Conservation (phyloP, 2,888 invertebrate genomes). For the Choreutis nemorana region DNA sequence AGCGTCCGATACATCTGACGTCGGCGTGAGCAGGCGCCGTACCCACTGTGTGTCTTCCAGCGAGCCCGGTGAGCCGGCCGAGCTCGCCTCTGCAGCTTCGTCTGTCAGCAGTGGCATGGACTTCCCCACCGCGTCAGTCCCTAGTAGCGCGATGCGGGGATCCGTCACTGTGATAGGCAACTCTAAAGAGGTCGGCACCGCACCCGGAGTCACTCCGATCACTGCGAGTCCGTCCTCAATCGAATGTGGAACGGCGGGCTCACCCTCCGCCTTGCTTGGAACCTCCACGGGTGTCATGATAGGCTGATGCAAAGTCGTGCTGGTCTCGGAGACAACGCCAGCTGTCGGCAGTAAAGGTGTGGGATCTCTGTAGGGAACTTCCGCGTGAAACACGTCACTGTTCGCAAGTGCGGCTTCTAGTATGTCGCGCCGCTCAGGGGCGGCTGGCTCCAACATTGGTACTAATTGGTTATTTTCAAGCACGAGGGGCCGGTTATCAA, state of each 20-base stretch:
- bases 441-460: conserved; percentile 43
- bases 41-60: conserved; percentile 31
- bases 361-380: conserved; percentile 57
- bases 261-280: conserved; percentile 59
- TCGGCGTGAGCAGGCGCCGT: conserved; percentile 36
- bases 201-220: conserved; percentile 63
- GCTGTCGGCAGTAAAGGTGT: conserved; percentile 63
- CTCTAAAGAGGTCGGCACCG: conserved; percentile 74
- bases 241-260: conserved; percentile 32
- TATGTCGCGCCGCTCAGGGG: conserved; percentile 71
- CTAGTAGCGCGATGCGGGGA: conserved; percentile 72
- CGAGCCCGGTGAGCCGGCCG: conserved; percentile 32
- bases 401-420: conserved; percentile 79
- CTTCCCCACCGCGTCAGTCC: conserved; percentile 43
- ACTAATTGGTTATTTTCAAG: conserved; percentile 53
- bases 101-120: conserved; percentile 57
- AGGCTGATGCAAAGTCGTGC: conserved; percentile 76
- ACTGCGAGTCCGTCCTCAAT: conserved; percentile 67
- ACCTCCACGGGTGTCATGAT: conserved; percentile 85
- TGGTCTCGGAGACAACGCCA: conserved; percentile 77
- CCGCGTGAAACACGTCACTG: conserved; percentile 74
- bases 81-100: conserved; percentile 32
- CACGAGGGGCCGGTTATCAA: conserved; percentile 74
- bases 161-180: conserved; percentile 80
- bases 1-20: conserved; percentile 40